phyloP scores from a whole-genome alignment of 2,888 invertebrate genomes.

The Teleogryllus oceanicus region DNA sequence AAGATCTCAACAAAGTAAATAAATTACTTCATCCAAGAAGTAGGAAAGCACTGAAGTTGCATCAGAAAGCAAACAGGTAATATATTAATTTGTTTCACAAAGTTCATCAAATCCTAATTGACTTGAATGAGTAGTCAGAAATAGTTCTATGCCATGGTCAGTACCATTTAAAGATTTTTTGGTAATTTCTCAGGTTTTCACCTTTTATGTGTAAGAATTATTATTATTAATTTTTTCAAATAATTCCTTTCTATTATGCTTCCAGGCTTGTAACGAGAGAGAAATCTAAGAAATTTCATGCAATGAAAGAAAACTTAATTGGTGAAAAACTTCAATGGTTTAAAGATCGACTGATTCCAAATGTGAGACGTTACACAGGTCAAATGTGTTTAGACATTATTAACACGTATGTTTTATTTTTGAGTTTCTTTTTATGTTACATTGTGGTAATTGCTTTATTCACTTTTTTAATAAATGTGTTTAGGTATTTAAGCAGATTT shows the following conservation, averaged over 20 bases:
- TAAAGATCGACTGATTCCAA: conserved; percentile 59
- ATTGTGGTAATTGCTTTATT: conserved; percentile 19
- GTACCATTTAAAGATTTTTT: neutral
- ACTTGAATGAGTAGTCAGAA: neutral
- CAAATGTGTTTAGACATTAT: conserved; percentile 59
- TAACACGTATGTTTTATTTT: conserved; percentile 48
- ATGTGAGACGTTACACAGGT: conserved; percentile 56
- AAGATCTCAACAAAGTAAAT: conserved; percentile 42
- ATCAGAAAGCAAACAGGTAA: conserved; percentile 66
- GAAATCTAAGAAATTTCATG: conserved; percentile 60
- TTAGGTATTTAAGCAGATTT: conserved; percentile 61
- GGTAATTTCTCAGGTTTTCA: neutral
- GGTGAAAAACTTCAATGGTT: conserved; percentile 81
- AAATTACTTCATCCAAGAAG: conserved; percentile 71
- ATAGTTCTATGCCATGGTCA: neutral
- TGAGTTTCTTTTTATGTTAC: neutral
- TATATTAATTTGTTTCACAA: conserved; percentile 32
- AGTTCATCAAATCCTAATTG: neutral
- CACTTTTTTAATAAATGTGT: conserved; percentile 30
- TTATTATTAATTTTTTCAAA: conserved; percentile 23
- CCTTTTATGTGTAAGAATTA: neutral
- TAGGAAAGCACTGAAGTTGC: conserved; percentile 70
- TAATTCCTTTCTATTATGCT: conserved; percentile 35
- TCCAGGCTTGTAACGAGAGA: conserved; percentile 55
- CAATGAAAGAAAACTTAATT: conserved; percentile 67